phyloP scores from a whole-genome alignment of 2,113 vertebrate species.

The Orcinus orca region DNA sequence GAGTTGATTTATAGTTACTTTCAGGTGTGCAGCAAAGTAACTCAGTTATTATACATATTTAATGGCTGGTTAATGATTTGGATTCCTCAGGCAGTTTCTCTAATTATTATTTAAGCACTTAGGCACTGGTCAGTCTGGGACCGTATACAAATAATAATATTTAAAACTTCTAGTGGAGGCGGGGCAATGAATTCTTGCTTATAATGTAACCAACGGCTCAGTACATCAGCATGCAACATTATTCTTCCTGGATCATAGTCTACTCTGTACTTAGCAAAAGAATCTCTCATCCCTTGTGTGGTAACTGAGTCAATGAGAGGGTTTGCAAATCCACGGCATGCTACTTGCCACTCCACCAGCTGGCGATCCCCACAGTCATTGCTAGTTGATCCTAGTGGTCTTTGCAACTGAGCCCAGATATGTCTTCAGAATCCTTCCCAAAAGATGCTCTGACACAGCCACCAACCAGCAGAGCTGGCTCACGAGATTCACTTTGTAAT shows the following conservation, averaged over 20 bases:
- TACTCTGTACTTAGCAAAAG: background rate
- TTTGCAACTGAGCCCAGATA: background rate
- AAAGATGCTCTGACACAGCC: background rate
- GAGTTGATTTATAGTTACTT: too few relatives aligned
- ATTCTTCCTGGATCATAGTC: background rate
- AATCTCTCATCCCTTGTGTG: background rate
- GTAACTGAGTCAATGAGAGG: background rate
- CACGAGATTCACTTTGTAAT: background rate
- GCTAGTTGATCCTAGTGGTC: background rate
- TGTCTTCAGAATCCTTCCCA: background rate
- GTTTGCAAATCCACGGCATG: background rate
- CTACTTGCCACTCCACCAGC: background rate
- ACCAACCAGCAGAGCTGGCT: background rate
- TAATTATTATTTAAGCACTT: background rate
- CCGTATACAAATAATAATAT: background rate
- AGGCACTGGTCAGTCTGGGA: background rate
- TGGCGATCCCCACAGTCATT: rapidly evolving
- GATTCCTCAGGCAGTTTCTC: background rate
- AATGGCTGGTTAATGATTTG: background rate
- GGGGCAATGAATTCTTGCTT: background rate
- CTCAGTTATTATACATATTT: background rate
- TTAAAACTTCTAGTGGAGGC: background rate
- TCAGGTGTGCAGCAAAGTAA: too few relatives aligned
- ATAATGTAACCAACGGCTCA: background rate
- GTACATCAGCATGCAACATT: background rate